Percentiles rank a stretch among this genome's conserved stretches.
phyloP scores from a whole-genome alignment of 2,113 vertebrate species.

The Physeter macrocephalus region DNA sequence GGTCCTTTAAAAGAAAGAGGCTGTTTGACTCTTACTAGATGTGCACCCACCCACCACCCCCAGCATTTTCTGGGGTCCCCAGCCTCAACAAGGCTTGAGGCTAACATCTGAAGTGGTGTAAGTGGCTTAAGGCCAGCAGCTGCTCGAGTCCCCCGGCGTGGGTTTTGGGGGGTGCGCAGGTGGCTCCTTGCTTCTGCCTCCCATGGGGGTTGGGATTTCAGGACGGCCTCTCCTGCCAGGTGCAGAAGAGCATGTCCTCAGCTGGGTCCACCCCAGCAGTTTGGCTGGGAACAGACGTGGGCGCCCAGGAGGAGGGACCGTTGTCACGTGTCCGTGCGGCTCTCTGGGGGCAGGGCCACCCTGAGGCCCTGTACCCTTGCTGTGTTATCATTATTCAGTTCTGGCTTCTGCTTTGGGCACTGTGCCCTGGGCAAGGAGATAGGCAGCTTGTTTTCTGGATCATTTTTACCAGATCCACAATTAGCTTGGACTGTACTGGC shows the following conservation, averaged over 20 bases:
- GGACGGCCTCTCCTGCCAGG: no score
- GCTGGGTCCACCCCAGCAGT: not conserved
- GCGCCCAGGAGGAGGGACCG: not conserved
- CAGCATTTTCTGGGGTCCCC: not conserved
- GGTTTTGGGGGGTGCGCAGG: not conserved
- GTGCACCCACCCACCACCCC: no score
- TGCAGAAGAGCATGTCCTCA: not conserved
- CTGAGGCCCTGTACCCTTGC: not conserved
- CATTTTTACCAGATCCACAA: not conserved
- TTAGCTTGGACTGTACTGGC: not conserved
- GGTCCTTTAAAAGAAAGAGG: not conserved
- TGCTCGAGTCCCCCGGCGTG: not conserved
- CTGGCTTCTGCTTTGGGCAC: not conserved
- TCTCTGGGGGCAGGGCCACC: not conserved
- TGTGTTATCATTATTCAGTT: not conserved
- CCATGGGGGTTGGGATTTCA: not conserved
- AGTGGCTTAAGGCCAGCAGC: not conserved
- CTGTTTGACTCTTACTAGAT: not conserved
- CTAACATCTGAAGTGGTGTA: not conserved
- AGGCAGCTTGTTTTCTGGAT: not conserved
- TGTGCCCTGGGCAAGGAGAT: not conserved
- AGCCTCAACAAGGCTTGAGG: not conserved
- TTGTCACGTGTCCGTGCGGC: accelerated
- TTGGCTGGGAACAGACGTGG: not conserved
- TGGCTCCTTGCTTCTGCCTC: not conserved